Evolutionary conservation across 2,797 vertebrate genomes (phyloP).

Genomic region (Chanos chanos): DNA sequence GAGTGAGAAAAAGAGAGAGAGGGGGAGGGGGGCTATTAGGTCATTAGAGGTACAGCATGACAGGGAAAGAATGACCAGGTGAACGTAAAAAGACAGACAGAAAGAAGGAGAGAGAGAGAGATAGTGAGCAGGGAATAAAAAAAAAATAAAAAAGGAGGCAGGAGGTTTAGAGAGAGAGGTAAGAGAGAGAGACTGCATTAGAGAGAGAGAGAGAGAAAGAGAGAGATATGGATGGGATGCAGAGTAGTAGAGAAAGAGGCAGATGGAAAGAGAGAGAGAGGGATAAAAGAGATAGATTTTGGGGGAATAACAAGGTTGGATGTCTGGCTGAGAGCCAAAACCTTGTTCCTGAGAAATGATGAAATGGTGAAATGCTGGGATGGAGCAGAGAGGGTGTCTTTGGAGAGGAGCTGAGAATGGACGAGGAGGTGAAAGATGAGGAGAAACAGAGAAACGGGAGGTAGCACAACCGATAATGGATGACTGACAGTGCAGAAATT

Average conservation of each 20-base stretch:
- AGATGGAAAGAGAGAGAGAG: not conserved
- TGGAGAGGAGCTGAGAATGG: not conserved
- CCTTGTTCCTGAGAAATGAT: constrained; percentile 49
- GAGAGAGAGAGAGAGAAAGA: constrained; percentile 25
- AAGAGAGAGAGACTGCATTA: constrained; percentile 35
- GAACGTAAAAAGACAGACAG: no score
- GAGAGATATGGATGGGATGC: no score
- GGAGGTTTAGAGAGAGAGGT: no score
- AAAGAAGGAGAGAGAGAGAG: no score
- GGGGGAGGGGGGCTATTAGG: no score
- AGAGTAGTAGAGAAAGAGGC: constrained; percentile 19
- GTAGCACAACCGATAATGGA: constrained; percentile 20
- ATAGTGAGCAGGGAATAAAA: no score
- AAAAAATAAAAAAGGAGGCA: no score
- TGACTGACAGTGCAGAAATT: constrained; percentile 6
- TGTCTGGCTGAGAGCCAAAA: constrained; percentile 23
- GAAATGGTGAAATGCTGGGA: constrained; percentile 18
- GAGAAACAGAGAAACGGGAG: constrained; percentile 30
- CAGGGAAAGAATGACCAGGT: no score
- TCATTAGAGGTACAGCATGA: no score
- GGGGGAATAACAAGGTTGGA: constrained; percentile 29
- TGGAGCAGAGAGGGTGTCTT: constrained; percentile 21
- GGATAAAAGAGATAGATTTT: constrained; percentile 4
- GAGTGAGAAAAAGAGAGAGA: no score
- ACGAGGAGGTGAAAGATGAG: constrained; percentile 31